These are phyloP conservation scores for Zaprionus kolodkinae DNA, from an alignment of 1,140 invertebrate species.

Conservation along the genomic window DNA sequence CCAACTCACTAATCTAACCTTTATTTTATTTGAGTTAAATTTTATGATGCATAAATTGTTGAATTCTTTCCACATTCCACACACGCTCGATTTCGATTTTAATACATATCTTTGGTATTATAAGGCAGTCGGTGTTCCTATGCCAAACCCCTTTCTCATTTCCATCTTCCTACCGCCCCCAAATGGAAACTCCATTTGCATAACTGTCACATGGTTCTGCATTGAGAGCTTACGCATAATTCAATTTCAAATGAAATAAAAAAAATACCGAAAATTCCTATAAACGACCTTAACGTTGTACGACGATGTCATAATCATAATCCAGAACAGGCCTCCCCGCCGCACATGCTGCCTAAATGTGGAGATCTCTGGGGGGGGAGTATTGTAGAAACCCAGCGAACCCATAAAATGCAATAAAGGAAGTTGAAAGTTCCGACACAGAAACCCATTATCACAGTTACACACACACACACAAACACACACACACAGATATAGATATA, in stretches of 20 bases:
- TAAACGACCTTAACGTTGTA: conserved; percentile 37
- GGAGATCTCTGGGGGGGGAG: neutral
- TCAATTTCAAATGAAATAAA: conserved; percentile 45
- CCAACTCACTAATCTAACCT: neutral
- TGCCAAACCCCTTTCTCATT: neutral
- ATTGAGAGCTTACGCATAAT: conserved; percentile 47
- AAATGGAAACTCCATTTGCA: conserved; percentile 57
- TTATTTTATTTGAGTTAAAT: neutral
- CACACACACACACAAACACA: conserved; percentile 35
- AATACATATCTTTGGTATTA: conserved; percentile 11
- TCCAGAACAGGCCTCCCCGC: conserved; percentile 21
- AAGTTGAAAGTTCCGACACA: conserved; percentile 82
- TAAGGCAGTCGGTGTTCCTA: neutral
- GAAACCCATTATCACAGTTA: conserved; percentile 82
- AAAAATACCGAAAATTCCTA: conserved; percentile 18
- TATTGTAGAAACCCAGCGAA: conserved; percentile 34
- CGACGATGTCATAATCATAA: conserved; percentile 74
- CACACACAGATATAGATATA: conserved; percentile 12
- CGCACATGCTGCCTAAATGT: conserved; percentile 20
- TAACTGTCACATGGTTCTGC: conserved; percentile 57
- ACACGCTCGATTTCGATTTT: neutral
- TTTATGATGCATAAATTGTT: conserved; percentile 2
- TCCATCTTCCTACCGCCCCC: neutral
- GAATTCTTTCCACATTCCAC: neutral
- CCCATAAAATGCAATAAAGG: conserved; percentile 81